Conservation (phyloP, 2,113 vertebrate genomes). For the Anthoscopus minutus region DNA sequence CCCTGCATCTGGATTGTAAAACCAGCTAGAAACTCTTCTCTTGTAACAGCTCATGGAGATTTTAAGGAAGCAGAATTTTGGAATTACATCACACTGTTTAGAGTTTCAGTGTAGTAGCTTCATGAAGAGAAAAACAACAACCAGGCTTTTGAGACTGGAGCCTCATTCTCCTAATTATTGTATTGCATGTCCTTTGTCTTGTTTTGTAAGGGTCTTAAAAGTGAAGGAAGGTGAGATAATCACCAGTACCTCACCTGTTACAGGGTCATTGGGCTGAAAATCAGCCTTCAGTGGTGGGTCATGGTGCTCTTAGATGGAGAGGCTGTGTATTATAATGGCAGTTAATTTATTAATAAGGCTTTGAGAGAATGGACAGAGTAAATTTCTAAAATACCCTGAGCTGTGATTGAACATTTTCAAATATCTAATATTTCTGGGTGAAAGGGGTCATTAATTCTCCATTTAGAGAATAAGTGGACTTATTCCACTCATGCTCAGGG, state of each 20-base stretch:
- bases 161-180: background rate
- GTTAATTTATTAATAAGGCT: slow-evolving; percentile 20
- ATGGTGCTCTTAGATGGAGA: background rate
- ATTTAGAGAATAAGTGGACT: background rate
- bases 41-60: background rate
- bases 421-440: slow-evolving; percentile 14
- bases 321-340: background rate
- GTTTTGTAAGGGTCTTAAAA: background rate
- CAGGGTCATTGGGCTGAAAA: background rate
- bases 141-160: background rate
- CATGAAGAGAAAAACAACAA: background rate
- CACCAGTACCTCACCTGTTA: background rate
- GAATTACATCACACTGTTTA: background rate
- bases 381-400: slow-evolving; percentile 10
- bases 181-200: background rate
- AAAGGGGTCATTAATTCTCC: slow-evolving; percentile 1
- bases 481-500: no score
- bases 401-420: background rate
- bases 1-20: background rate
- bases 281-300: background rate
- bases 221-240: background rate
- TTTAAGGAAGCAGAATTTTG: background rate
- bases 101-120: background rate
- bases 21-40: background rate
- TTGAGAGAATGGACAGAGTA: background rate